Evolutionary conservation across 2,888 invertebrate species (phyloP).

Genomic region (Xestia c-nigrum): DNA sequence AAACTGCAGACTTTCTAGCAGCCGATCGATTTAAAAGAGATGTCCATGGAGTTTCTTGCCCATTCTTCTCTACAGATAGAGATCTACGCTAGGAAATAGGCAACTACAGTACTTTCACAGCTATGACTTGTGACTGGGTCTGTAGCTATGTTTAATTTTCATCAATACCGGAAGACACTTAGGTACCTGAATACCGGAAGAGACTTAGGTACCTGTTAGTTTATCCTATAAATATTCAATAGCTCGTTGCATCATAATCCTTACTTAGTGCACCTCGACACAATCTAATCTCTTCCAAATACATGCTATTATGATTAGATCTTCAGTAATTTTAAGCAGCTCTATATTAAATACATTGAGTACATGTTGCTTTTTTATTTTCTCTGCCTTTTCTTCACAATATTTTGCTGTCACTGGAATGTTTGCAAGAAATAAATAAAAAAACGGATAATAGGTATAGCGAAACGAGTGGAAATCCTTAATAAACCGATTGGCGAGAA

Average conservation of each 20-base stretch:
- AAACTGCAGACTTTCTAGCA: background rate
- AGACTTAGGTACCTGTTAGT: background rate
- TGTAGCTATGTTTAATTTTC: no score
- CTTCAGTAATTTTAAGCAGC: background rate
- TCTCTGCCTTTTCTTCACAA: background rate
- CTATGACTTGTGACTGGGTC: no score
- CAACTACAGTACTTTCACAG: no score
- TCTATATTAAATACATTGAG: background rate
- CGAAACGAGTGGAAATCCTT: no score
- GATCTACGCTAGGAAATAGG: no score
- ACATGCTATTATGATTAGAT: background rate
- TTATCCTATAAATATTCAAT: constrained; percentile 20
- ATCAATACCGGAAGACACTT: no score
- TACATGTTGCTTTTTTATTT: background rate
- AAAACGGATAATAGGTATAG: no score
- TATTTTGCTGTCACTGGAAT: background rate
- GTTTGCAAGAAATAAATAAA: background rate
- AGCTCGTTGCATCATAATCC: background rate
- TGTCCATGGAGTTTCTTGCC: no score
- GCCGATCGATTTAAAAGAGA: background rate
- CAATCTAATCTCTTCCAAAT: background rate
- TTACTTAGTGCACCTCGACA: constrained; percentile 7
- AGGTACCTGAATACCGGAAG: background rate
- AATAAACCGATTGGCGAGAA: no score
- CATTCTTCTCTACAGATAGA: no score